A percentile compares a stretch with the other conserved stretches of the same genome.
These are phyloP conservation scores for Limenitis camilla DNA, from an alignment of 2,888 invertebrate species.

Conservation along the genomic window DNA sequence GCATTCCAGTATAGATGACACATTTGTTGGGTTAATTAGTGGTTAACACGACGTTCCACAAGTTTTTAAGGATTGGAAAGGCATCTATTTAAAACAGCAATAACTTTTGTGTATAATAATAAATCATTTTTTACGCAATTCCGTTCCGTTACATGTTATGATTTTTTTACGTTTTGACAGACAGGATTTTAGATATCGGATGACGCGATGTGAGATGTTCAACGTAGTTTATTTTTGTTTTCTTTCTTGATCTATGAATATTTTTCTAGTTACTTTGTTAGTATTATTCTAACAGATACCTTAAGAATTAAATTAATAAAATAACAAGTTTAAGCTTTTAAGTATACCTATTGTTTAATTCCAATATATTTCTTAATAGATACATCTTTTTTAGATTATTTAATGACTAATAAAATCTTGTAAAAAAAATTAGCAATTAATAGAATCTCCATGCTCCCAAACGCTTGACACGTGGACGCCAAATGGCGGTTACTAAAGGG, in stretches of 20 bases:
- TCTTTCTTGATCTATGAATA: slow-evolving; percentile 21
- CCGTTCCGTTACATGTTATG: slow-evolving; percentile 54
- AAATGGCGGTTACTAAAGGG: slow-evolving; percentile 49
- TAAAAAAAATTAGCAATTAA: slow-evolving; percentile 57
- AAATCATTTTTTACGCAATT: slow-evolving; percentile 66
- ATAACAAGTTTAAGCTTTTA: neutral
- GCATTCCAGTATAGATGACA: slow-evolving; percentile 40
- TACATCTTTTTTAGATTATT: slow-evolving; percentile 1
- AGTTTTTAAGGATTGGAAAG: slow-evolving; percentile 26
- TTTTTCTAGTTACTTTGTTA: slow-evolving; percentile 6
- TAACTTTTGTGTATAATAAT: slow-evolving; percentile 39
- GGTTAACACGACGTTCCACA: slow-evolving; percentile 37
- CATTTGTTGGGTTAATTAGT: slow-evolving; percentile 65
- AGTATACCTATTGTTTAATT: neutral
- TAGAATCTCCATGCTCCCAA: slow-evolving; percentile 43
- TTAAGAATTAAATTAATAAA: neutral
- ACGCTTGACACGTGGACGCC: slow-evolving; percentile 58
- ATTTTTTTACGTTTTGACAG: slow-evolving; percentile 57
- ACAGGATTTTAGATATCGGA: slow-evolving; percentile 60
- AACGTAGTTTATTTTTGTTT: slow-evolving; percentile 41
- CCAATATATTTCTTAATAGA: neutral
- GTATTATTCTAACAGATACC: neutral
- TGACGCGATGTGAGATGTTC: slow-evolving; percentile 40
- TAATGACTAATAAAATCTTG: slow-evolving; percentile 3
- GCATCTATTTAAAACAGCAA: slow-evolving; percentile 31